phyloP scores from a whole-genome alignment of 2,888 invertebrate species.

The Eledone cirrhosa region DNA sequence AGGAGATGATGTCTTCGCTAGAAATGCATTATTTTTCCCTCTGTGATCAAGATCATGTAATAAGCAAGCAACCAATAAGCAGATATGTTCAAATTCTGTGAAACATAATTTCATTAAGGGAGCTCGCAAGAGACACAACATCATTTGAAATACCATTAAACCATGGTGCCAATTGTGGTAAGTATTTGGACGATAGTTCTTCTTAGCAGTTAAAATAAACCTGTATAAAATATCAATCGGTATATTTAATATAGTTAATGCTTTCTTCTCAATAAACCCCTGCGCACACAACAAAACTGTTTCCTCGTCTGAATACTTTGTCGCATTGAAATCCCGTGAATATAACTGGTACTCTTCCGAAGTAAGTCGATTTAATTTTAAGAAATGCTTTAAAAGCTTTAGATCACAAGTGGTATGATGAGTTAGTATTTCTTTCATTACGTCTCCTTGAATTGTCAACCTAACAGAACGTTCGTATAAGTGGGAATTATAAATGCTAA shows the following conservation, averaged over 20 bases:
- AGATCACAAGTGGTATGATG: constrained; percentile 93
- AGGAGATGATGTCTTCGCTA: constrained; percentile 75
- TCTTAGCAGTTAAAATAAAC: constrained; percentile 94
- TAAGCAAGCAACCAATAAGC: constrained; percentile 89
- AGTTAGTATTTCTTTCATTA: constrained; percentile 92
- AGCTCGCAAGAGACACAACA: constrained; percentile 94
- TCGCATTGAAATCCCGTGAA: constrained; percentile 76
- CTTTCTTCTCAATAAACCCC: background rate
- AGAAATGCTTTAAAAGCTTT: constrained; percentile 83
- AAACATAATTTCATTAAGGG: constrained; percentile 95
- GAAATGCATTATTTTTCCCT: constrained; percentile 96
- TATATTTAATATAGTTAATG: background rate
- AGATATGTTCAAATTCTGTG: constrained; percentile 88
- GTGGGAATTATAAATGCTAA: constrained; percentile 96
- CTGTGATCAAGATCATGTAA: constrained; percentile 95
- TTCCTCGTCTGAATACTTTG: constrained; percentile 87
- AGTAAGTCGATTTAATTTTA: constrained; percentile 78
- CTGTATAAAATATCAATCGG: constrained; percentile 83
- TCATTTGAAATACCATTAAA: constrained; percentile 92
- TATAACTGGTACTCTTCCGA: constrained; percentile 84
- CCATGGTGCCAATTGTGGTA: constrained; percentile 98
- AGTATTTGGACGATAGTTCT: constrained; percentile 95
- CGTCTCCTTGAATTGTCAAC: constrained; percentile 96
- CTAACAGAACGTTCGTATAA: constrained; percentile 97
- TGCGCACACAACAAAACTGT: constrained; percentile 72